These are phyloP conservation scores for Anhinga rufa DNA, from an alignment of 2,113 vertebrate species.

Conservation along the genomic window DNA sequence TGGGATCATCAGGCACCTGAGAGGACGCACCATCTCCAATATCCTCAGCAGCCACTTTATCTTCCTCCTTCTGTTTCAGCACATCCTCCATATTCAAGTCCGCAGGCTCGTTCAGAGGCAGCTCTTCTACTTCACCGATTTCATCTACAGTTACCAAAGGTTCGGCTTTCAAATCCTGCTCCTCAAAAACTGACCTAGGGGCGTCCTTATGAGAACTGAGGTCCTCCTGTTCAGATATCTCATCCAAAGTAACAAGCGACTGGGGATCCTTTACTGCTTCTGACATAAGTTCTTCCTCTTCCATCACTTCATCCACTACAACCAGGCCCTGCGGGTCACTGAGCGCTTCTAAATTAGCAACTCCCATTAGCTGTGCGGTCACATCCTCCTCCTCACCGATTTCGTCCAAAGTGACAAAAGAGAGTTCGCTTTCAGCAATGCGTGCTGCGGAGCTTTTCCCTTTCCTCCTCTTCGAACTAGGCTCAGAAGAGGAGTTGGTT, in stretches of 20 bases:
- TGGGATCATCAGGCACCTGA: conserved; percentile 65
- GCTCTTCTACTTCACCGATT: conserved; percentile 75
- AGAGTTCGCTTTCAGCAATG: conserved; percentile 17
- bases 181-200: conserved; percentile 9
- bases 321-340: conserved; percentile 46
- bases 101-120: conserved; percentile 41
- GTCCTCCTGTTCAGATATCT: conserved; percentile 77
- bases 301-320: conserved; percentile 79
- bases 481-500: neutral
- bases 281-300: conserved; percentile 72
- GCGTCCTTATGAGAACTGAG: neutral
- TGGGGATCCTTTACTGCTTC: conserved; percentile 60
- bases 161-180: conserved; percentile 63
- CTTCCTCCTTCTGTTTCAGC: conserved; percentile 5
- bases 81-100: neutral
- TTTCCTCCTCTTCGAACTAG: conserved; percentile 58
- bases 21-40: conserved; percentile 27
- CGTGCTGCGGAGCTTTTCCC: neutral
- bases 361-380: neutral
- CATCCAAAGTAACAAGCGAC: conserved; percentile 78
- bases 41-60: neutral
- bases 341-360: neutral
- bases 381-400: conserved; percentile 84
- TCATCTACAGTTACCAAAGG: conserved; percentile 74
- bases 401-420: conserved; percentile 83